phyloP scores from a whole-genome alignment of 1,140 invertebrate species.

The Lordiphosa mommai region DNA sequence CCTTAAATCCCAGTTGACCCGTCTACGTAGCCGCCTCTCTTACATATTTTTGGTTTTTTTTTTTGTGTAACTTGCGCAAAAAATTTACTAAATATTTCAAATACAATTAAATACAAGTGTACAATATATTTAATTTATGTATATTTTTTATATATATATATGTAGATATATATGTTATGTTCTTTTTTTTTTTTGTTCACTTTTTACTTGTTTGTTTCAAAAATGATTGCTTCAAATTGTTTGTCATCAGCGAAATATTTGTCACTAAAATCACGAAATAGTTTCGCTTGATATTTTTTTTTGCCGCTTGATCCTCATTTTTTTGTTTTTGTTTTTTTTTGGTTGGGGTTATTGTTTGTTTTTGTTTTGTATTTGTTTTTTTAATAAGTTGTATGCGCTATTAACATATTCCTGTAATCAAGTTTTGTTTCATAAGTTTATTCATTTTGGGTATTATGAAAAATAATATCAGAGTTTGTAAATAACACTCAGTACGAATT shows the following conservation, averaged over 20 bases:
- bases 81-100: conserved; percentile 79
- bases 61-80: conserved; percentile 68
- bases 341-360: conserved; percentile 21
- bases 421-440: conserved; percentile 74
- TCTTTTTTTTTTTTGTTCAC: conserved; percentile 16
- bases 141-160: conserved; percentile 67
- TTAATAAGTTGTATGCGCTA: conserved; percentile 45
- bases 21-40: conserved; percentile 34
- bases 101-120: conserved; percentile 78
- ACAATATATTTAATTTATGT: conserved; percentile 75
- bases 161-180: conserved; percentile 61
- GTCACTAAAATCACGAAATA: conserved; percentile 79
- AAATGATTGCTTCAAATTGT: conserved; percentile 79
- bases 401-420: conserved; percentile 77
- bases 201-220: conserved; percentile 56
- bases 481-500: conserved; percentile 10
- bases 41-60: conserved; percentile 36
- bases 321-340: conserved; percentile 17
- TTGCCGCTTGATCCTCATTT: conserved; percentile 42
- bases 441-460: conserved; percentile 33
- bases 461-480: conserved; percentile 6
- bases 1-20: conserved; percentile 67
- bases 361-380: conserved; percentile 27
- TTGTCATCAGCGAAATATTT: conserved; percentile 79
- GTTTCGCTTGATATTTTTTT: conserved; percentile 69